Evolutionary conservation across 2,113 vertebrate species (phyloP).

Genomic region (Balaenoptera acutorostrata): DNA sequence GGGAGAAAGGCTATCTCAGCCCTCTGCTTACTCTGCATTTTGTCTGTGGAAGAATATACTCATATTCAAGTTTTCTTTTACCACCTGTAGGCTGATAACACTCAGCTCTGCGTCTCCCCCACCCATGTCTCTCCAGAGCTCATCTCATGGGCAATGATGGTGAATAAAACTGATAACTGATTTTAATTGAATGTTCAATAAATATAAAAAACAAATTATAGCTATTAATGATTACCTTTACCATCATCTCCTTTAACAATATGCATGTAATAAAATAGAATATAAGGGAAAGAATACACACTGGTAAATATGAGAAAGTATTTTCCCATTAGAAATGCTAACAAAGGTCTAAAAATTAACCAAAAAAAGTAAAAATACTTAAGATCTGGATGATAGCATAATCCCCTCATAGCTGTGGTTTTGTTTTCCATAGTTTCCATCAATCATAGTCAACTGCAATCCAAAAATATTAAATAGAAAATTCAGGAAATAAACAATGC

Average conservation of each 20-base stretch:
- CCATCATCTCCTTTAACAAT: neutral
- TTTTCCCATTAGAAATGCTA: neutral
- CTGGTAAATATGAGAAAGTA: neutral
- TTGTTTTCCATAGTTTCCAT: too few species aligned
- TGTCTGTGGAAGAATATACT: neutral
- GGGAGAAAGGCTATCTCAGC: neutral
- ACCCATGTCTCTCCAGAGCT: neutral
- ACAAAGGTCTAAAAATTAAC: neutral
- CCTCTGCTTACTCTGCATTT: neutral
- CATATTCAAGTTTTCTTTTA: neutral
- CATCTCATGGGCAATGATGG: neutral
- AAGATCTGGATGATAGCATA: neutral
- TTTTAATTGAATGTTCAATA: neutral
- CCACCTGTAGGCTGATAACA: neutral
- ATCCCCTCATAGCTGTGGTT: too few species aligned
- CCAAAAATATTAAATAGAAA: too few species aligned
- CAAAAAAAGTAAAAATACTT: neutral
- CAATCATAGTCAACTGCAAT: too few species aligned
- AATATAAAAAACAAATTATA: neutral
- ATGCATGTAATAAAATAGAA: neutral
- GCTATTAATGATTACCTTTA: neutral
- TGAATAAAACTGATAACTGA: neutral
- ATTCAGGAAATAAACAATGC: too few species aligned
- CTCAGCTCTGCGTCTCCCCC: neutral
- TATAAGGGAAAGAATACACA: neutral